Evolutionary conservation across 1,140 invertebrate species (phyloP), one percentile per base, ranked within the genome.

Genomic region (Pseudobourletiella spinata): DNA sequence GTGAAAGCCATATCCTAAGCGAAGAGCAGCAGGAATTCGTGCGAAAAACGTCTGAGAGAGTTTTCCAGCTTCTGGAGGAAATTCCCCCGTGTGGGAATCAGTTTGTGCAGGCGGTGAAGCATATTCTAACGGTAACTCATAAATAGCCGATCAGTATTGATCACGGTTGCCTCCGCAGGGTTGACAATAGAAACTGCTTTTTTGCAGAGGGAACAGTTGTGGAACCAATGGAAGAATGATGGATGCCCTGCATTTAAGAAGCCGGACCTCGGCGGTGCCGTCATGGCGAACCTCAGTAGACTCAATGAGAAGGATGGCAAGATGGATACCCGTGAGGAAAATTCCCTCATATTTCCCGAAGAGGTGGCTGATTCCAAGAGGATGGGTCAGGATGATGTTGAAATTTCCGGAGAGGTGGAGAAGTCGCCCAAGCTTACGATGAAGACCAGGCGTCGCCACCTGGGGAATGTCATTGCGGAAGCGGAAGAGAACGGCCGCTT

Each of bases 141-240:
- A n/a, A n/a, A 68, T 46, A 50, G 25, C 46, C 2, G n/a, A n/a
- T n/a, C n/a, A n/a, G n/a, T n/a, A n/a, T n/a, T n/a, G n/a, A n/a
- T n/a, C n/a, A n/a, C n/a, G n/a, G n/a, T n/a, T n/a, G n/a, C n/a
- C n/a, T n/a, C n/a, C n/a, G n/a, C n/a, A n/a, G n/a, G n/a, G n/a
- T n/a, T n/a, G n/a, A n/a, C n/a, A n/a, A n/a, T n/a, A n/a, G n/a
- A n/a, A n/a, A n/a, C n/a, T n/a, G n/a, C n/a, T 56, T 14, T 57
- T 46, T 22, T 52, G 16, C 79, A 83, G 69, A 79, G 91, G 46
- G 92, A 95, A 74, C 89, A 93, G 70, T 84, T 90, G 75, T 98
- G 96, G 95, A 98, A 93, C 75, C 82, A 82, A 32, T 99, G 96
- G 96, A 99, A 99, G 75, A 98, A 98, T 79, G 92, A 98, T 70